Conservation (phyloP, 2,888 invertebrate genomes). For the Tortricodes alternella region DNA sequence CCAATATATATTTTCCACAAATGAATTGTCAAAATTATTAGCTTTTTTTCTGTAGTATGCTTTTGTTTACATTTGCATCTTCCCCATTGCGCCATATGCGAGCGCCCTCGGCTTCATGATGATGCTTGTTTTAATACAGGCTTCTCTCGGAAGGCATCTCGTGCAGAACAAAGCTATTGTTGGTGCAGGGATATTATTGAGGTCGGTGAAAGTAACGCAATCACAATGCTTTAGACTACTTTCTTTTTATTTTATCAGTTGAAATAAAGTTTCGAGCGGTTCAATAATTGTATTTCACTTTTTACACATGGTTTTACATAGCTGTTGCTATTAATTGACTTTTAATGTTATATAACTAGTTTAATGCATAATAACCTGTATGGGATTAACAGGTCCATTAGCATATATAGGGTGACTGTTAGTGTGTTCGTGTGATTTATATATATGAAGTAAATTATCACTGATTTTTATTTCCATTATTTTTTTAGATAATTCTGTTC, state of each 20-base stretch:
- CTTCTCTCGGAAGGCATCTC: too few species aligned
- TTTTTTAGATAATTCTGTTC: conserved; percentile 24
- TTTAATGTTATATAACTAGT: conserved; percentile 12
- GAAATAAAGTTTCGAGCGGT: background rate
- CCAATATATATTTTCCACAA: too few species aligned
- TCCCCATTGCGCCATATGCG: too few species aligned
- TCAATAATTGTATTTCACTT: conserved; percentile 2
- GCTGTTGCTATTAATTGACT: conserved; percentile 16
- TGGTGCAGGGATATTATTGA: background rate
- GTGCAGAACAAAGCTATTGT: too few species aligned
- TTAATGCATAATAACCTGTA: conserved; percentile 11
- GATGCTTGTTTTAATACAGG: too few species aligned
- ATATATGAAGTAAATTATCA: conserved; percentile 29
- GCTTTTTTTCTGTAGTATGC: too few species aligned
- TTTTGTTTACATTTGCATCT: too few species aligned
- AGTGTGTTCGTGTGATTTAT: conserved; percentile 16
- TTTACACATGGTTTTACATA: background rate
- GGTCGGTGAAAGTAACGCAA: background rate
- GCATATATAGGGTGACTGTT: conserved; percentile 24
- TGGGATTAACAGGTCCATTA: conserved; percentile 22
- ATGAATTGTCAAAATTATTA: too few species aligned
- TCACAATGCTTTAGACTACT: background rate
- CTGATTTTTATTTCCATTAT: conserved; percentile 32
- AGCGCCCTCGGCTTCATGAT: too few species aligned
- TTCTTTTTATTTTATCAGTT: background rate